Percentiles rank a stretch among this genome's conserved stretches.
These are phyloP conservation scores for Chalcis sispes DNA, from an alignment of 2,888 invertebrate species.

Conservation along the genomic window DNA sequence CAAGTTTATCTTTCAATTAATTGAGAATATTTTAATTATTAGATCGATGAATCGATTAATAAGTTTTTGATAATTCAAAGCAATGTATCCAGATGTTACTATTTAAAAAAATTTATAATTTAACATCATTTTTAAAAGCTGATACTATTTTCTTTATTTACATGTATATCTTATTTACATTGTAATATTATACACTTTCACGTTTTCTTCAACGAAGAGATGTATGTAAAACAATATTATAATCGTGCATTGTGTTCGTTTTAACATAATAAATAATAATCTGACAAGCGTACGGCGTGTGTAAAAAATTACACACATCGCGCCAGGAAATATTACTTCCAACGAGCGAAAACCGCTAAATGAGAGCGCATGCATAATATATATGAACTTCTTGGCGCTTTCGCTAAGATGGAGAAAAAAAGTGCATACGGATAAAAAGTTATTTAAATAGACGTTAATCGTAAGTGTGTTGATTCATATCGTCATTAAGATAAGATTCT, in stretches of 20 bases:
- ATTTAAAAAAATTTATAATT: too few relatives aligned
- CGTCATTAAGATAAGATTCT: too few relatives aligned
- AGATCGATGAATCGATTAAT: too few relatives aligned
- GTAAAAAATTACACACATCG: slow-evolving; percentile 29
- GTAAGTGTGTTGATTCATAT: too few relatives aligned
- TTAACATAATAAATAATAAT: slow-evolving; percentile 34
- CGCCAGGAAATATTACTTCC: slow-evolving; percentile 23
- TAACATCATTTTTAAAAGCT: too few relatives aligned
- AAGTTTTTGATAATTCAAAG: too few relatives aligned
- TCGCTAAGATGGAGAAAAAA: not conserved
- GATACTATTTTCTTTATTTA: not conserved
- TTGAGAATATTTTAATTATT: too few relatives aligned
- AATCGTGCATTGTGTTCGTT: slow-evolving; percentile 42
- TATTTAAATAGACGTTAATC: too few relatives aligned
- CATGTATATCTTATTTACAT: slow-evolving; percentile 13
- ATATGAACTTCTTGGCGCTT: not conserved
- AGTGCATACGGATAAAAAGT: too few relatives aligned
- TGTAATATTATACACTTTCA: slow-evolving; percentile 18
- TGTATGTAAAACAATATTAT: slow-evolving; percentile 42
- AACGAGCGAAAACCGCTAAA: slow-evolving; percentile 34
- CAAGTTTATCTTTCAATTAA: too few relatives aligned
- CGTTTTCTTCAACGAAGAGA: not conserved
- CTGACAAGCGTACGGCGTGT: slow-evolving; percentile 26
- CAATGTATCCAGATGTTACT: too few relatives aligned
- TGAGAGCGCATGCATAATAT: slow-evolving; percentile 34